Base-by-base conservation (phyloP, 1,140 invertebrate species). In the Papilio machaon region DNA sequence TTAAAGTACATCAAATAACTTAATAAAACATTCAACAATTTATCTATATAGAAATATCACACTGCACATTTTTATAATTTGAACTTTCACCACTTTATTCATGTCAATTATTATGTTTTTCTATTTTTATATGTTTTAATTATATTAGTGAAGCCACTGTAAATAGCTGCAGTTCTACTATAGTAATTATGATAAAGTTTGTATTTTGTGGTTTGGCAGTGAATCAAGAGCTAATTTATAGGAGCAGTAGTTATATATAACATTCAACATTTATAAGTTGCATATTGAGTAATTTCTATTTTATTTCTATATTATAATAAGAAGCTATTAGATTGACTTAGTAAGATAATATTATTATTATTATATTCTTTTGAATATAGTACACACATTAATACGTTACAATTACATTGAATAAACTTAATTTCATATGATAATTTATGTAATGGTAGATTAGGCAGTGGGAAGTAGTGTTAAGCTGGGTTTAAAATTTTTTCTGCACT, bases 131-230 rank as follows among this genome's bases (percentile, higher is more conserved):
- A 70, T 70, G 13, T 67, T 35, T 67, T 67, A 67, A 67, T 35
- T 30, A 35, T 35, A 76, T 3, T 76, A 76, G 19, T 76, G 23
- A 54, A 76, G 47, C 0, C 8, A 35, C 11, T 35, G 6, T 52
- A 76, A 76, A 52, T 76, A 76, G 47, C 19, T 15, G 13, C 64
- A 70, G 13, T 38, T 35, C 35, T 67, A 67, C 7, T 64, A 64
- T 64, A 23, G 10, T 64, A 9, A 64, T 64, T 64, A 64, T 64
- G 60, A 11, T 19, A 64, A 64, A 35, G 23, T 30, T 64, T 64
- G 60, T 64, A 64, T 64, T 64, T 64, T 64, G 73, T 75, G 46
- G 38, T 43, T 75, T 75, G 43, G 43, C 38, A 75, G 46, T 75
- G 38, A 47, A 47, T 75, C 43, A 75, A 47, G 49, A 43, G 9